Percentiles rank a stretch among this genome's conserved stretches.
Conservation (phyloP, 2,797 vertebrate species). For the Leucoraja ocellata region DNA sequence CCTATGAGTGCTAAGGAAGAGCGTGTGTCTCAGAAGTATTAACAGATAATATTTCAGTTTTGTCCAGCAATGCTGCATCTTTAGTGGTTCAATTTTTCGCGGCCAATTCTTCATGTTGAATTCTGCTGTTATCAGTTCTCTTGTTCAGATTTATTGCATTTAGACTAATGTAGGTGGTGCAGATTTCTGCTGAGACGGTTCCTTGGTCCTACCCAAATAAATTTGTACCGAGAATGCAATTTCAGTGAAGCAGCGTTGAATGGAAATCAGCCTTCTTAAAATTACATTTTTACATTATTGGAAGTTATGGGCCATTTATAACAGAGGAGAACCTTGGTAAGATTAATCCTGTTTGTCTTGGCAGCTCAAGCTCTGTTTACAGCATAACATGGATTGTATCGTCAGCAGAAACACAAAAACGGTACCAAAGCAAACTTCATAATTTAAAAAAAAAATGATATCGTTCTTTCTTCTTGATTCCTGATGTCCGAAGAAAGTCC, state of each 20-base stretch:
- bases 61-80: neutral
- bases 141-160: slow-evolving; percentile 10
- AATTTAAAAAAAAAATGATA: neutral
- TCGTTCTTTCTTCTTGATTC: neutral
- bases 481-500: neutral
- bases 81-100: neutral
- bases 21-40: neutral
- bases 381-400: neutral
- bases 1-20: neutral
- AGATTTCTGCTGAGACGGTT: neutral
- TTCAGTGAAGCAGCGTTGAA: neutral
- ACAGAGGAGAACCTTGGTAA: neutral
- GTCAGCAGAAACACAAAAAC: neutral
- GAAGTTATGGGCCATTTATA: slow-evolving; percentile 30
- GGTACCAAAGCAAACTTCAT: neutral
- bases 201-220: slow-evolving; percentile 9
- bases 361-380: neutral
- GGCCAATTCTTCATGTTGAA: neutral
- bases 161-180: neutral
- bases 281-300: slow-evolving; percentile 29
- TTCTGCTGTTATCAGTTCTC: slow-evolving; percentile 3
- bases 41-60: neutral
- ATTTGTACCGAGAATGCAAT: slow-evolving; percentile 6
- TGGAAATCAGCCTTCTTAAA: neutral
- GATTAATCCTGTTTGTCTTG: slow-evolving; percentile 18